phyloP scores from a whole-genome alignment of 1,140 invertebrate species.

The Ganaspis sp. region DNA sequence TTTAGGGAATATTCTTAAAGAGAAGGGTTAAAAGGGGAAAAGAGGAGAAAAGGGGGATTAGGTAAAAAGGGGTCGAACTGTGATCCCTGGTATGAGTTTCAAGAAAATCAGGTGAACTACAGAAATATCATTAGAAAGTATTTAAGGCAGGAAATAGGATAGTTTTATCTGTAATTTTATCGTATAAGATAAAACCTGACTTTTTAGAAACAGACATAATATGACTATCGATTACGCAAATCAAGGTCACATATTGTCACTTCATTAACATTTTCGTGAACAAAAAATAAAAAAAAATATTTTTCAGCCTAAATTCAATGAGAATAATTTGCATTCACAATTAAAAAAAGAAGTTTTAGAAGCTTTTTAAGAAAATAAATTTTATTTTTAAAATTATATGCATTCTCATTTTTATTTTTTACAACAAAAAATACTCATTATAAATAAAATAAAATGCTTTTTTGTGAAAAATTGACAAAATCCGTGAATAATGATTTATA shows the following conservation, averaged over 20 bases:
- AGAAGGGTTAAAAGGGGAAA: too few species aligned
- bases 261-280: background rate
- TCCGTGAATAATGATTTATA: background rate
- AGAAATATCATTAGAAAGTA: background rate
- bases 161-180: slow-evolving; percentile 20
- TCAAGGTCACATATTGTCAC: background rate
- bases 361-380: too few species aligned
- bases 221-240: slow-evolving; percentile 7
- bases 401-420: too few species aligned
- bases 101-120: too few species aligned
- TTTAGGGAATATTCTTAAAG: too few species aligned
- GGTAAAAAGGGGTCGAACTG: too few species aligned
- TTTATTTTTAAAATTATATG: too few species aligned
- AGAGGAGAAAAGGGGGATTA: too few species aligned
- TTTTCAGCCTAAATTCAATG: background rate
- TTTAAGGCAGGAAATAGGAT: background rate
- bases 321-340: too few species aligned
- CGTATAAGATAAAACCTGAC: background rate
- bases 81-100: too few species aligned
- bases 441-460: too few species aligned
- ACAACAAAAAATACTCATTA: too few species aligned
- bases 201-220: background rate
- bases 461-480: slow-evolving; percentile 12
- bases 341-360: background rate
- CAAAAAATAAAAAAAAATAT: background rate